phyloP scores from a whole-genome alignment of 2,797 vertebrate species.

The Tympanoctomys barrerae region DNA sequence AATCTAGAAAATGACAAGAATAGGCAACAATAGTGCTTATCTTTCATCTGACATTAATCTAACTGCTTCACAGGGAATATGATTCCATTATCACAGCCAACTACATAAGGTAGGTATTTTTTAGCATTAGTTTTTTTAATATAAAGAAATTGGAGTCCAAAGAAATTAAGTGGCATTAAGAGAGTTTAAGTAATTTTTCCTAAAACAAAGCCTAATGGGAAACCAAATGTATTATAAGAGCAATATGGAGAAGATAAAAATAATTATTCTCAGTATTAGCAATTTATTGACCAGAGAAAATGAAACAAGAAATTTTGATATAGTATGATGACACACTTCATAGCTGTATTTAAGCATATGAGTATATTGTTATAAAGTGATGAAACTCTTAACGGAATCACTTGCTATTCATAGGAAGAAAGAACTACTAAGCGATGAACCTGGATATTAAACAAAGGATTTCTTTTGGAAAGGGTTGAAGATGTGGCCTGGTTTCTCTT shows the following conservation, averaged over 20 bases:
- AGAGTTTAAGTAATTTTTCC: conserved; percentile 19
- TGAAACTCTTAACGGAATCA: conserved; percentile 37
- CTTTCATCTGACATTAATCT: neutral
- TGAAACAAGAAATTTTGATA: neutral
- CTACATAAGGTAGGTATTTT: neutral
- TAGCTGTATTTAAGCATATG: neutral
- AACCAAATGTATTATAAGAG: conserved; percentile 27
- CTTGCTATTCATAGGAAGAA: neutral
- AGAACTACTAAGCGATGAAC: neutral
- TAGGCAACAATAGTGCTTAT: neutral
- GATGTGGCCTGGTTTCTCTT: neutral
- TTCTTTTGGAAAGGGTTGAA: neutral
- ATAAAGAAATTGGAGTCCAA: neutral
- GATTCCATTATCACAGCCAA: conserved; percentile 6
- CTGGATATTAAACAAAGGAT: neutral
- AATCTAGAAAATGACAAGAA: conserved; percentile 2
- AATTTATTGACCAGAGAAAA: neutral
- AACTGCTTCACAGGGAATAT: neutral
- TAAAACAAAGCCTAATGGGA: neutral
- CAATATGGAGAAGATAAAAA: conserved; percentile 21
- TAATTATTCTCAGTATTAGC: neutral
- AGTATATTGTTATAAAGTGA: neutral
- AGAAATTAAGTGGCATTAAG: conserved; percentile 31
- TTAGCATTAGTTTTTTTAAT: conserved; percentile 5
- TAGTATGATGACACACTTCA: neutral